These are phyloP conservation scores for Mola mola DNA, from an alignment of 2,113 vertebrate genomes.

Conservation along the genomic window DNA sequence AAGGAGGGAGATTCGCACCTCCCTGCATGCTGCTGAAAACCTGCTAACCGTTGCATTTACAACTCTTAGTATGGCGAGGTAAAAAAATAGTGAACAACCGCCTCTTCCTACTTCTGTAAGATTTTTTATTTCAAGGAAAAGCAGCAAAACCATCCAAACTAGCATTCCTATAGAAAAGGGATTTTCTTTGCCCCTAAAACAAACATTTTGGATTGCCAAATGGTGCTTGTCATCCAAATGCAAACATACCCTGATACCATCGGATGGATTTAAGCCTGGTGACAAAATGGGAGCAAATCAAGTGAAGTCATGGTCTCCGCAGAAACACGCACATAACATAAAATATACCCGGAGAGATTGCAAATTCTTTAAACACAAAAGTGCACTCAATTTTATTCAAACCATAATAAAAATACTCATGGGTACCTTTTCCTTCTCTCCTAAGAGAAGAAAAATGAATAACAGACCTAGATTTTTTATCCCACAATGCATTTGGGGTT, in stretches of 20 bases:
- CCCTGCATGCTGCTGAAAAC: slow-evolving; percentile 71
- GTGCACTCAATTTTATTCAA: slow-evolving; percentile 55
- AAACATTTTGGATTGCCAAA: slow-evolving; percentile 63
- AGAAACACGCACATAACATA: slow-evolving; percentile 21
- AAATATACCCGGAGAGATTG: slow-evolving; percentile 29
- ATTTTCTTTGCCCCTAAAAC: slow-evolving; percentile 46
- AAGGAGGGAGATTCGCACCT: slow-evolving; percentile 74
- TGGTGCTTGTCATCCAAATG: slow-evolving; percentile 62
- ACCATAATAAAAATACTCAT: slow-evolving; percentile 64
- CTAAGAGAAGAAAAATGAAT: slow-evolving; percentile 62
- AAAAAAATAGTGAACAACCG: slow-evolving; percentile 68
- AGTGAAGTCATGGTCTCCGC: slow-evolving; percentile 16
- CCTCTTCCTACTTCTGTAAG: neutral
- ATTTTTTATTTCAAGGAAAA: slow-evolving; percentile 44
- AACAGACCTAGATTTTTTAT: slow-evolving; percentile 72
- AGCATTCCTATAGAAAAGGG: slow-evolving; percentile 19
- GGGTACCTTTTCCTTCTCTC: slow-evolving; percentile 50
- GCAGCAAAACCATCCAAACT: slow-evolving; percentile 18
- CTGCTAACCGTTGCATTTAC: slow-evolving; percentile 80
- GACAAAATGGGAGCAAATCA: slow-evolving; percentile 45
- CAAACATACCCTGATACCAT: slow-evolving; percentile 57
- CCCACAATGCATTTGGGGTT: slow-evolving; percentile 67
- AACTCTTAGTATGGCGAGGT: slow-evolving; percentile 71
- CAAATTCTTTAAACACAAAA: slow-evolving; percentile 54
- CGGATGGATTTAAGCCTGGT: slow-evolving; percentile 44